Conservation (phyloP, 2,888 invertebrate species). For the Harpalus rufipes region DNA sequence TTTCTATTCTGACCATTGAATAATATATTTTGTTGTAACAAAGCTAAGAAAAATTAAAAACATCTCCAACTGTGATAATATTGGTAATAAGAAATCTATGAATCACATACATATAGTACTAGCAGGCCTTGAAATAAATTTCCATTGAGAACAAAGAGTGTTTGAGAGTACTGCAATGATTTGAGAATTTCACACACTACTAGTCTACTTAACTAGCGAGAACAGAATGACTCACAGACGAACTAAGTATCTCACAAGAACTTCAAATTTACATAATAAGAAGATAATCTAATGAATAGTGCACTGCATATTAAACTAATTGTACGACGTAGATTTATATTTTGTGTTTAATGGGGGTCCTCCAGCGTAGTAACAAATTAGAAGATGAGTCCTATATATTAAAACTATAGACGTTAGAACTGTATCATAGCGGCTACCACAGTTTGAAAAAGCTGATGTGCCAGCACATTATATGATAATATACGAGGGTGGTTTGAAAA, state of each 20-base stretch:
- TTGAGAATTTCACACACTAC: slow-evolving; percentile 28
- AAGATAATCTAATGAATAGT: neutral
- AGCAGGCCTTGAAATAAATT: slow-evolving; percentile 58
- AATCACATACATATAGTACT: neutral
- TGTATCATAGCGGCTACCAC: too few species aligned
- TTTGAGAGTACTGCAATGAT: neutral
- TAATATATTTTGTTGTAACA: neutral
- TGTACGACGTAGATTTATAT: too few species aligned
- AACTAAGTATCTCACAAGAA: slow-evolving; percentile 4
- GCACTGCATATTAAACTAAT: neutral
- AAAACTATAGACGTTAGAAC: too few species aligned
- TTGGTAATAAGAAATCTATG: neutral
- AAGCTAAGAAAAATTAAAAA: too few species aligned
- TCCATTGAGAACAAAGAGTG: slow-evolving; percentile 53
- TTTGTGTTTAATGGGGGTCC: too few species aligned
- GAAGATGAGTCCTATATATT: too few species aligned
- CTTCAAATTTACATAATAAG: slow-evolving; percentile 17
- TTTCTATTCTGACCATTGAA: neutral
- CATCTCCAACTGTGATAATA: neutral
- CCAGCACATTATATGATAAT: too few species aligned
- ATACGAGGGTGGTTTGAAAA: too few species aligned
- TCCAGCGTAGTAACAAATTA: too few species aligned
- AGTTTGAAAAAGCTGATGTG: too few species aligned
- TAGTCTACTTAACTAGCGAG: neutral
- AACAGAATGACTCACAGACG: neutral